A percentile compares a stretch with the other conserved stretches of the same genome.
Evolutionary conservation across 2,888 invertebrate species (phyloP).

Genomic region (Iphiclides podalirius): DNA sequence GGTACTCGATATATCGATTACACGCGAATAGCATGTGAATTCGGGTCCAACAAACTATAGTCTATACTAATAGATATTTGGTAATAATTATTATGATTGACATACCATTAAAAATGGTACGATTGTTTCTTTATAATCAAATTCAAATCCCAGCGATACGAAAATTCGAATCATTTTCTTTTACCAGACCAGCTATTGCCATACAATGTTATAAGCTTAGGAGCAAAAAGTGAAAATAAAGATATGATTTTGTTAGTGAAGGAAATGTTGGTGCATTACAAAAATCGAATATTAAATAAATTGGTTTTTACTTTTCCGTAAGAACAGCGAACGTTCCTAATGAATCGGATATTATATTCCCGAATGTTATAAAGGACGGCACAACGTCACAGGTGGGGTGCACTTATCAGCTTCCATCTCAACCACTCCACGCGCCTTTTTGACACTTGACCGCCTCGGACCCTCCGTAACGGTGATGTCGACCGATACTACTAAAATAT

Average conservation of each 20-base stretch:
- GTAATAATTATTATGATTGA: background rate
- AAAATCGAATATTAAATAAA: too few relatives aligned
- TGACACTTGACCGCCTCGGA: conserved; percentile 55
- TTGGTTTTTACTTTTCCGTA: too few relatives aligned
- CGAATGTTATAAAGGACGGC: conserved; percentile 7
- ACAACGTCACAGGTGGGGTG: conserved; percentile 52
- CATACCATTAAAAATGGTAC: background rate
- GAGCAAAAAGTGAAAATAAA: too few relatives aligned
- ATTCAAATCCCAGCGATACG: too few relatives aligned
- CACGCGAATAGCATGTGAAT: conserved; percentile 30
- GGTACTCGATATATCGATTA: conserved; percentile 54
- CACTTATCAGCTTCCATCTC: conserved; percentile 58
- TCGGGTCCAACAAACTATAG: background rate
- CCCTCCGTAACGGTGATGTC: conserved; percentile 47
- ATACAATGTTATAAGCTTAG: too few relatives aligned
- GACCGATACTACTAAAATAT: conserved; percentile 55
- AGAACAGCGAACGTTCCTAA: background rate
- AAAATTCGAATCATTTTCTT: too few relatives aligned
- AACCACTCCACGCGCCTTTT: conserved; percentile 66
- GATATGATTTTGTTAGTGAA: too few relatives aligned
- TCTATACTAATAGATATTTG: background rate
- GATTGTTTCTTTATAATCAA: too few relatives aligned
- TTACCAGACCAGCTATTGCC: too few relatives aligned
- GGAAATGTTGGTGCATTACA: too few relatives aligned
- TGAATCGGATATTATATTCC: conserved; percentile 9